A percentile compares a stretch with the other conserved stretches of the same genome.
Conservation (phyloP, 2,888 invertebrate genomes). For the Enchytraeus crypticus region DNA sequence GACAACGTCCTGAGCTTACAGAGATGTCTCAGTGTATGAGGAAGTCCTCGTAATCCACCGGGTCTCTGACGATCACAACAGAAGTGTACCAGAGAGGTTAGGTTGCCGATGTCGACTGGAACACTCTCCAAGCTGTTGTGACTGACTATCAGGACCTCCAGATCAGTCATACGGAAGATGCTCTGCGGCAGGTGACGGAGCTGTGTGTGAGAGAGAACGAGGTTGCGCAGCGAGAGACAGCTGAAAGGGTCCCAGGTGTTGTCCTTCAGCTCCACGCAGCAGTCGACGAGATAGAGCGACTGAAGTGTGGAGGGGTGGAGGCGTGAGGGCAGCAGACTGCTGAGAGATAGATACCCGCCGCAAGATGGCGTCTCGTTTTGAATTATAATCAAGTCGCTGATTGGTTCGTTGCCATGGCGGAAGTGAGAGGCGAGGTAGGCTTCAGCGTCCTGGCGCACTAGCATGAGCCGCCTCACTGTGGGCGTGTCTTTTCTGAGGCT, state of each 20-base stretch:
- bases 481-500: slow-evolving; percentile 18
- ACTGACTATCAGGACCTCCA: slow-evolving; percentile 28
- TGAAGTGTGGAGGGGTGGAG: slow-evolving; percentile 22
- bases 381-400: slow-evolving; percentile 25
- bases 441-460: slow-evolving; percentile 26
- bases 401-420: slow-evolving; percentile 20
- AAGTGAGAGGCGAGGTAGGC: slow-evolving; percentile 29
- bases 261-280: slow-evolving; percentile 10
- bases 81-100: slow-evolving; percentile 22
- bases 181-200: slow-evolving; percentile 23
- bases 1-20: slow-evolving; percentile 23
- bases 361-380: no score
- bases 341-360: slow-evolving; percentile 21
- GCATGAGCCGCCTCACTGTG: slow-evolving; percentile 27
- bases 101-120: slow-evolving; percentile 25
- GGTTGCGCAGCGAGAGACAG: slow-evolving; percentile 15
- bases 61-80: slow-evolving; percentile 29
- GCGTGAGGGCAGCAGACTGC: slow-evolving; percentile 20
- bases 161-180: slow-evolving; percentile 24
- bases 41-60: slow-evolving; percentile 21
- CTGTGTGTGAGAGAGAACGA: slow-evolving; percentile 27
- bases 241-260: slow-evolving; percentile 12
- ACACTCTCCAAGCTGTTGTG: slow-evolving; percentile 27
- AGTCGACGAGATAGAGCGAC: slow-evolving; percentile 26
- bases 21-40: slow-evolving; percentile 23